Conservation (phyloP, 1,140 invertebrate species). For the Pachyrhynchus sulphureomaculatus region DNA sequence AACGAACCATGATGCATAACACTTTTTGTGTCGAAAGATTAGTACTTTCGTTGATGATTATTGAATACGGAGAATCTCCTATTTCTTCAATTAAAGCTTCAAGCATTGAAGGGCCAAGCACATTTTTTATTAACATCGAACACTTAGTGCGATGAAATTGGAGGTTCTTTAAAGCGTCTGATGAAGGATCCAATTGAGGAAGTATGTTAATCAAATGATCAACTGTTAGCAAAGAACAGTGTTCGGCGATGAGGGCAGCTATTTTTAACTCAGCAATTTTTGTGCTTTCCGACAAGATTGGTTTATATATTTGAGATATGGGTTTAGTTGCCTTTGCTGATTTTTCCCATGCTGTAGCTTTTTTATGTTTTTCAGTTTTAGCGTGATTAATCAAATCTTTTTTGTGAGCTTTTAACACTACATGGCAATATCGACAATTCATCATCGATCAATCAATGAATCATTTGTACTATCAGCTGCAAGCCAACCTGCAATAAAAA, state of each 20-base stretch:
- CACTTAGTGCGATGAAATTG: constrained; percentile 48
- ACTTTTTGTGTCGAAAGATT: constrained; percentile 43
- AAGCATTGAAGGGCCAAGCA: constrained; percentile 41
- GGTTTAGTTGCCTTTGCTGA: background rate
- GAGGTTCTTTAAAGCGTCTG: constrained; percentile 33
- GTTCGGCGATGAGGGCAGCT: constrained; percentile 47
- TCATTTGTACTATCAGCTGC: too few species aligned
- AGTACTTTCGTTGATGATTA: constrained; percentile 47
- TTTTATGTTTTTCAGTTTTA: too few species aligned
- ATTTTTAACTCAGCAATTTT: constrained; percentile 49
- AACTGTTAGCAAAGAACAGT: constrained; percentile 42
- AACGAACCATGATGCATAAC: constrained; percentile 41
- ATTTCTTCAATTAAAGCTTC: too few species aligned
- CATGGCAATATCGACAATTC: too few species aligned
- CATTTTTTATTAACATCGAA: constrained; percentile 43
- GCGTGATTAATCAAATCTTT: too few species aligned
- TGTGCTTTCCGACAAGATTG: constrained; percentile 24
- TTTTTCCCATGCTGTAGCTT: too few species aligned
- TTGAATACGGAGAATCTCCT: constrained; percentile 41
- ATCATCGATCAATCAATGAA: too few species aligned
- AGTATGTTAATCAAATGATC: constrained; percentile 44
- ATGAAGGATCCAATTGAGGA: constrained; percentile 36
- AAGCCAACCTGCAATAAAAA: too few species aligned
- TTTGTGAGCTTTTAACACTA: too few species aligned
- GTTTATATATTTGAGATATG: constrained; percentile 18